Base-by-base conservation (phyloP, 2,888 invertebrate species). In the Chironomus riparius region DNA sequence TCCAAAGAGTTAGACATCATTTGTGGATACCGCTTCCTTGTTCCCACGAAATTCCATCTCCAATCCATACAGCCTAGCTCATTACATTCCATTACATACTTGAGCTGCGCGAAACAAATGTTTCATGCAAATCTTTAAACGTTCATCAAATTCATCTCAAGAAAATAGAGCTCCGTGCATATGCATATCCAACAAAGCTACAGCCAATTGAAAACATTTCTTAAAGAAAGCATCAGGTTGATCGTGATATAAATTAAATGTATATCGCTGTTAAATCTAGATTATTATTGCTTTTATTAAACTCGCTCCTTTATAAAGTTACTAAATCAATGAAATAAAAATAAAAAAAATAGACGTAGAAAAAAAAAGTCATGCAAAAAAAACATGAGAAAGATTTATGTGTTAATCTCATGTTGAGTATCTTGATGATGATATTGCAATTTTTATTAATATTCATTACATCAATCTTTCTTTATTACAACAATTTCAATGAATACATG, bases 251-350 rank as follows among this genome's bases (percentile, higher is more conserved):
- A 62, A 62, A 22, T 50, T 50, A 50, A 50, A 50, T 50, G 4
- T 50, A 13, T 62, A 62, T 62, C 62, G 62, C 62, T 62, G 22
- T 62, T 62, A 22, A 62, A 62, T 62, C 62, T 62, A 62, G 62
- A 62, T 62, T 62, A 18, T 12, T 56, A 18, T 22, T 4, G 62
- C 22, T 18, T 22, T 21, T 62, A 12, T 18, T 56, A 15, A 21
- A 62, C 62, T 22, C 12, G 62, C 62, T 15, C 18, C 21, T 62
- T 18, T 62, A 22, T 21, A 18, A 62, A 21, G 62, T 38, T 10
- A 38, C 38, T 38, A 38, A 38, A 38, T 38, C 62, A 21, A 62
- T 62, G 15, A 62, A 62, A 15, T 2, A 18, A 21, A 21, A 62
- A 1, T 12, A 15, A 15, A 10, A 18, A 21, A 21, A 62, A 1